Conservation (phyloP, 30 jellyfish, hydroid and myxozoan genomes). For the Mastigias papua region DNA sequence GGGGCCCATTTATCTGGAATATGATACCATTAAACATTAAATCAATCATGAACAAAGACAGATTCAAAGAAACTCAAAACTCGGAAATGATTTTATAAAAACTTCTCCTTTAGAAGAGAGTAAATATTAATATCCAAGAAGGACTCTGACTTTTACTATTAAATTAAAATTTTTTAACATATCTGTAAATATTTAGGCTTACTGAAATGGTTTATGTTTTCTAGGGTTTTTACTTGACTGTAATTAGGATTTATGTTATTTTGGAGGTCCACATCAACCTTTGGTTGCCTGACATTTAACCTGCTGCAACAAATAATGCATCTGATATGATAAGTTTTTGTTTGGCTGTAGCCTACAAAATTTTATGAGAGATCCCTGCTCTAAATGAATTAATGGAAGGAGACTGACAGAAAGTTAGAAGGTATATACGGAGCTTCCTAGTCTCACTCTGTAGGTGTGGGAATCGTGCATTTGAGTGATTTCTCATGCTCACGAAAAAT, state of each 20-base stretch:
- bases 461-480: no score
- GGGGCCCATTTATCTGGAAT: slow-evolving; percentile 29
- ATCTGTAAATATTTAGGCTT: slow-evolving; percentile 23
- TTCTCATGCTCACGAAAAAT: no score
- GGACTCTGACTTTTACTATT: slow-evolving; percentile 41
- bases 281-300: slow-evolving; percentile 63
- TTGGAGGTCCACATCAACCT: slow-evolving; percentile 62
- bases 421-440: no score
- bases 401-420: no score
- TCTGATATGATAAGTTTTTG: slow-evolving; percentile 30
- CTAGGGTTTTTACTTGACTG: slow-evolving; percentile 15
- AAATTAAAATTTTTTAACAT: background rate
- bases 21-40: slow-evolving; percentile 50
- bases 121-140: slow-evolving; percentile 42
- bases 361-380: no score
- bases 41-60: slow-evolving; percentile 53
- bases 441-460: no score
- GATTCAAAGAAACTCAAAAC: slow-evolving; percentile 35
- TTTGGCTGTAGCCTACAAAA: no score
- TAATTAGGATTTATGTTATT: slow-evolving; percentile 4
- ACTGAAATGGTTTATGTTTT: slow-evolving; percentile 8
- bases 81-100: slow-evolving; percentile 16
- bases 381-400: no score
- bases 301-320: slow-evolving; percentile 37
- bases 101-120: slow-evolving; percentile 15